Percentiles rank a stretch among this genome's conserved stretches.
These are phyloP conservation scores for Petrocephalus schoutedeni DNA, from an alignment of 2,797 vertebrate genomes.

Conservation along the genomic window DNA sequence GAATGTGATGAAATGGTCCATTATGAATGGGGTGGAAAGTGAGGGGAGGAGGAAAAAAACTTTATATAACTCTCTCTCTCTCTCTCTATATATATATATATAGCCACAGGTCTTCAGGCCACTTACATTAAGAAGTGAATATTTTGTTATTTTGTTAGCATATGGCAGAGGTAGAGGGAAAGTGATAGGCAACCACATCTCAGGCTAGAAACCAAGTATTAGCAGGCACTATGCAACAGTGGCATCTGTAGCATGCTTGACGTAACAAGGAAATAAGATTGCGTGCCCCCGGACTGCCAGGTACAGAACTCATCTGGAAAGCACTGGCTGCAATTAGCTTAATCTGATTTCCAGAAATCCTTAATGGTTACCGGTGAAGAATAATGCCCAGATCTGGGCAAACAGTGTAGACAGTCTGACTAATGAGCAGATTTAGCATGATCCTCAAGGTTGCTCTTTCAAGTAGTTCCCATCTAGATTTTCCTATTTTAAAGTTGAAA, in stretches of 20 bases:
- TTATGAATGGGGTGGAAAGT: neutral
- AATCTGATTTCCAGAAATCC: conserved; percentile 20
- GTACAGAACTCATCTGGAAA: conserved; percentile 11
- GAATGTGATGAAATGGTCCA: neutral
- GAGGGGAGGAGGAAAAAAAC: neutral
- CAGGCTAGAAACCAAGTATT: neutral
- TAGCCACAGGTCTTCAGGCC: neutral
- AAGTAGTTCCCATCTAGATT: neutral
- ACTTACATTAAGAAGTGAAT: neutral
- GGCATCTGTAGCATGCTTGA: neutral
- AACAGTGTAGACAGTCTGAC: neutral
- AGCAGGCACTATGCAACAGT: neutral
- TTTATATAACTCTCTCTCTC: no score
- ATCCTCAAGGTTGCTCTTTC: conserved; percentile 7
- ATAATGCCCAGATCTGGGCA: neutral
- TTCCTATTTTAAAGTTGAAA: neutral
- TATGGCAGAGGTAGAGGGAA: neutral
- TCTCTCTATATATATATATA: neutral
- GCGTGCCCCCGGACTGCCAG: neutral
- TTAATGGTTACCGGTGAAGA: conserved; percentile 1
- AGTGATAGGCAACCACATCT: neutral
- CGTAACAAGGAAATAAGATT: neutral
- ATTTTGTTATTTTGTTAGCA: neutral
- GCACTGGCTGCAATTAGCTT: neutral
- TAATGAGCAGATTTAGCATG: neutral